Conservation (phyloP, 2,797 vertebrate species). For the Pristis pectinata region DNA sequence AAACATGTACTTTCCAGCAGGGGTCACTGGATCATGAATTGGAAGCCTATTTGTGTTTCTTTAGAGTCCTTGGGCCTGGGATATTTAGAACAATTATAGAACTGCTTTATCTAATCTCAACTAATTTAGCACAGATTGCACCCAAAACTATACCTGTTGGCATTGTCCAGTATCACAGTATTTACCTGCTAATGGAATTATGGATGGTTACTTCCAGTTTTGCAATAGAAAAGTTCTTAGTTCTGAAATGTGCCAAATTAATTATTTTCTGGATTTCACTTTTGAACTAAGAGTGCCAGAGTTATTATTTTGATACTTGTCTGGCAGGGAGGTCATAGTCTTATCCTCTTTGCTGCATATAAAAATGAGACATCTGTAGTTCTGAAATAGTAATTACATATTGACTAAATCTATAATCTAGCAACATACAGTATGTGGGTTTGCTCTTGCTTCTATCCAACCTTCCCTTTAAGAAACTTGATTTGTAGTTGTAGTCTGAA, state of each 20-base stretch:
- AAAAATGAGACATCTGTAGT: not conserved
- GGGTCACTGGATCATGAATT: constrained; percentile 4
- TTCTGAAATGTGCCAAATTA: not conserved
- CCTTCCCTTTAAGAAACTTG: not conserved
- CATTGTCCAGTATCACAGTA: not conserved
- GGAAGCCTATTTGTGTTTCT: not conserved
- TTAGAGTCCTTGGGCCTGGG: not conserved
- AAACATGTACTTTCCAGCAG: not conserved
- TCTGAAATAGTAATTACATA: not conserved
- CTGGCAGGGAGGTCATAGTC: not conserved
- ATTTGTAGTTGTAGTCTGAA: not conserved
- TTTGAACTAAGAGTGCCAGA: not conserved
- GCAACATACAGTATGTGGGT: not conserved
- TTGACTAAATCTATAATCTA: not conserved
- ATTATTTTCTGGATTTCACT: not conserved
- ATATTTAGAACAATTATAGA: not conserved
- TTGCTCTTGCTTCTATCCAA: not conserved
- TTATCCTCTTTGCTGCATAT: not conserved
- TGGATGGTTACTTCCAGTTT: not conserved
- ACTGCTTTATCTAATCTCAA: not conserved
- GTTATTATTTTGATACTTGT: not conserved
- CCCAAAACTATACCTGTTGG: not conserved
- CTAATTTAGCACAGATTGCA: not conserved
- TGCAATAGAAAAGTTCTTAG: not conserved
- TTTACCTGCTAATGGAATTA: not conserved